Conservation (phyloP, 2,888 invertebrate species). For the Lissocephala sabroskyi region DNA sequence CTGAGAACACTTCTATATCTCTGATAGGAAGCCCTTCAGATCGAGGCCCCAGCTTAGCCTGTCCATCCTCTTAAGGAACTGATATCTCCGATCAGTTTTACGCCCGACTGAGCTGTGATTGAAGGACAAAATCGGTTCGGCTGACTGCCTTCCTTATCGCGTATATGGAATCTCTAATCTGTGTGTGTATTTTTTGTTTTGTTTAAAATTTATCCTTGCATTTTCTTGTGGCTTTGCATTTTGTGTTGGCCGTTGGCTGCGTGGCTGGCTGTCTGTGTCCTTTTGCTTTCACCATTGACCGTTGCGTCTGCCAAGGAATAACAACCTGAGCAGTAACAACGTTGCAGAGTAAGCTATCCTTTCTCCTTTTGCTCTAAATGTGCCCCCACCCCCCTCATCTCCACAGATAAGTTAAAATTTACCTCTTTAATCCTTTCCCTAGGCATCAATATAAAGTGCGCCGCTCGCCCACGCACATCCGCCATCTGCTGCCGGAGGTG, state of each 20-base stretch:
- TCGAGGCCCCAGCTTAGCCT: too few species aligned
- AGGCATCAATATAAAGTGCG: constrained; percentile 71
- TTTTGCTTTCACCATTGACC: too few species aligned
- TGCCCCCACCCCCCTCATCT: too few species aligned
- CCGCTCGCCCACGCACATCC: constrained; percentile 70
- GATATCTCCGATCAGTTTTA: too few species aligned
- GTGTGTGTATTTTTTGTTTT: not conserved
- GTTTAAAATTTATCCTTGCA: not conserved
- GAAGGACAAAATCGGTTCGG: too few species aligned
- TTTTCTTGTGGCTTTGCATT: constrained; percentile 10
- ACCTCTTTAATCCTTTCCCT: not conserved
- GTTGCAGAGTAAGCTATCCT: constrained; percentile 39
- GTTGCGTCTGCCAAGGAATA: constrained; percentile 29
- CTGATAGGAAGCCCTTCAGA: too few species aligned
- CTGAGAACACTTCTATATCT: too few species aligned
- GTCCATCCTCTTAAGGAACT: too few species aligned
- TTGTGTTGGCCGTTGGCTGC: constrained; percentile 10
- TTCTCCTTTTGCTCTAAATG: not conserved
- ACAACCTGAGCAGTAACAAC: constrained; percentile 20
- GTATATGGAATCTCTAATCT: not conserved
- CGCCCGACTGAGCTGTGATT: too few species aligned
- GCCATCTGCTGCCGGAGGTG: constrained; percentile 71
- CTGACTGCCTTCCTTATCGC: not conserved
- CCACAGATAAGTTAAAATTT: not conserved
- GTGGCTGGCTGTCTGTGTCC: not conserved